phyloP scores from a whole-genome alignment of 2,113 vertebrate species.

The Catharus fuscescens region DNA sequence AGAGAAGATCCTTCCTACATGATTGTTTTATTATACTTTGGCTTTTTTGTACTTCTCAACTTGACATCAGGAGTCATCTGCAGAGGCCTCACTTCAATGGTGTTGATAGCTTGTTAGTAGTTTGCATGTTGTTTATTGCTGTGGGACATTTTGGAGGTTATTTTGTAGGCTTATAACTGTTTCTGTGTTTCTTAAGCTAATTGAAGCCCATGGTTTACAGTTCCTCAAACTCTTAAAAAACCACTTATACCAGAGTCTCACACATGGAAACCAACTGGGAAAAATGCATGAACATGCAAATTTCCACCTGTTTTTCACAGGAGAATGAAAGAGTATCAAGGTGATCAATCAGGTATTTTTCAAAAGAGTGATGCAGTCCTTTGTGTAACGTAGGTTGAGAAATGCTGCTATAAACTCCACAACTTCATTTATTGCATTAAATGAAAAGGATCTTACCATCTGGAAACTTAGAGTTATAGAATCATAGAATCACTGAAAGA shows the following conservation, averaged over 20 bases:
- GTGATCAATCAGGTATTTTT: background rate
- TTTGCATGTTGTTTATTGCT: background rate
- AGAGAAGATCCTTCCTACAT: background rate
- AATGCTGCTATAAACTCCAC: background rate
- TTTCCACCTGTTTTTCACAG: background rate
- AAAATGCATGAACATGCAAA: background rate
- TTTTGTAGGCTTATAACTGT: background rate
- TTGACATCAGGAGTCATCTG: background rate
- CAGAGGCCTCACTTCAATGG: background rate
- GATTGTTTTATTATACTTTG: background rate
- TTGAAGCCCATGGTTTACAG: background rate
- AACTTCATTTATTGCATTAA: background rate
- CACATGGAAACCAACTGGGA: background rate
- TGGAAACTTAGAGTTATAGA: background rate
- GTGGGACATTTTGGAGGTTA: background rate
- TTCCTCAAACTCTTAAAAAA: background rate
- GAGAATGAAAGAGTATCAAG: background rate
- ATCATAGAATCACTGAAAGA: background rate
- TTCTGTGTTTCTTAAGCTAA: background rate
- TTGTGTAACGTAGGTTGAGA: background rate
- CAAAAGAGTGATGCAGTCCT: background rate
- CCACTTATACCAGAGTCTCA: rapidly evolving
- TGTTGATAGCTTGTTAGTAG: background rate
- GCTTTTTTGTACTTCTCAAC: background rate
- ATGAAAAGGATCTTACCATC: background rate